Base-by-base conservation (phyloP, 2,113 vertebrate genomes). In the Apteryx mantelli region DNA sequence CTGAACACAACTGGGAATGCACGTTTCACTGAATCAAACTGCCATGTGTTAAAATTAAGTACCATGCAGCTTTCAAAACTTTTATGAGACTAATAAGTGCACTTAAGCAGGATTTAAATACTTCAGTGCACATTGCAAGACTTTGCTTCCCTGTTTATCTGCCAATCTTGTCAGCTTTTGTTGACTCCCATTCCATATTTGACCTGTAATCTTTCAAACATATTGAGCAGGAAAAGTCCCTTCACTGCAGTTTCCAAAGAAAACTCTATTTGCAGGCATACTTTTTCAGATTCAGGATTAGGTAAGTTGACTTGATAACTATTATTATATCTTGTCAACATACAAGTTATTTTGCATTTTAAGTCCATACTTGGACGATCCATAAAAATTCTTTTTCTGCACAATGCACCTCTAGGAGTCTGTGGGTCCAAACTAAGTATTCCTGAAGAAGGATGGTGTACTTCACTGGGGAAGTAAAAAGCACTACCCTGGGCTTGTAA, bases 101-200 rank as follows among this genome's bases (percentile, higher is more conserved):
- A 88, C 24, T 78, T 56, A 21, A 86, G 73, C 78, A 88, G 48
- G 85, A 95, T 52, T 46, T 83, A 52, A 78, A 82, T 26, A 40
- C 56, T 89, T 93, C 79, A 96, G 85, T 16, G 61, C 64, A 91
- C 82, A 88, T 5, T 74, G 76, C 76, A 94, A 89, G 20, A 76
- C 25, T 13, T 52, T 46, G 30, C 56, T 93, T 91, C 85, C 65
- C 16, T 89, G 64, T 95, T 95, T 40, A 73, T 14, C 28, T 94
- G 91, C 84, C 76, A 95, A 26, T 12, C 22, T 61, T 3, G 1
- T 44, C 52, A 71, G n/a, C 73, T 91, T 85, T 74, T 58, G 74
- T 28, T 66, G 53, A 89, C 50, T 86, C 58, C 12, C 66, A 28
- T 40, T 82, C 50, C 30, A 79, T 0, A 0, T 84, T 65, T 87